Conservation (phyloP, 1,140 invertebrate species). For the Centruroides vittatus region DNA sequence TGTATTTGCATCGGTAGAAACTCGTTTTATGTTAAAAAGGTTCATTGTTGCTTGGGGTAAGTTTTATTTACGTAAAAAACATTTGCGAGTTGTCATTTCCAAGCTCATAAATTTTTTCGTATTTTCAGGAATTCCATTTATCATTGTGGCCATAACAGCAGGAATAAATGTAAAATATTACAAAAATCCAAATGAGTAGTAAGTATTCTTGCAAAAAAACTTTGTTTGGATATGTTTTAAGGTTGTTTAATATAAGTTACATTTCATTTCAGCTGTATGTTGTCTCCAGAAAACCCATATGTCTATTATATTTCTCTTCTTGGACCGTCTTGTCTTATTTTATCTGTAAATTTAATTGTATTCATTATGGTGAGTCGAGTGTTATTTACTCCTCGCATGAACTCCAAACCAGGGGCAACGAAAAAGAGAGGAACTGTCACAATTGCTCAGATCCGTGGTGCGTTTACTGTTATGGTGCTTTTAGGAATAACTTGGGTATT, state of each 20-base stretch:
- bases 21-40: conserved; percentile 37
- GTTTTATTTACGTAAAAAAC: too few relatives aligned
- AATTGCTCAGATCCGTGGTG: conserved; percentile 34
- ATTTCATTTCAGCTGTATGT: conserved; percentile 25
- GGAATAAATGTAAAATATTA: too few relatives aligned
- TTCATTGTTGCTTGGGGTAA: conserved; percentile 38
- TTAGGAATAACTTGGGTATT: conserved; percentile 40
- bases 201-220: too few relatives aligned
- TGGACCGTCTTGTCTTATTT: conserved; percentile 34
- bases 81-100: too few relatives aligned
- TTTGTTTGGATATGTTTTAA: too few relatives aligned
- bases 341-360: conserved; percentile 34
- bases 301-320: conserved; percentile 32
- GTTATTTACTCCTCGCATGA: conserved; percentile 28
- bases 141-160: too few relatives aligned
- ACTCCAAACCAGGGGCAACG: neutral
- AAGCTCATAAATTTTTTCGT: too few relatives aligned
- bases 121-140: too few relatives aligned
- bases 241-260: neutral
- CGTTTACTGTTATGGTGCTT: conserved; percentile 38
- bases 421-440: conserved; percentile 9
- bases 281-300: conserved; percentile 25
- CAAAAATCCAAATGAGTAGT: too few relatives aligned
- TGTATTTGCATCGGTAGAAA: conserved; percentile 37
- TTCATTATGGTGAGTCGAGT: conserved; percentile 36